phyloP scores from a whole-genome alignment of 2,113 vertebrate genomes.

The Carlito syrichta region DNA sequence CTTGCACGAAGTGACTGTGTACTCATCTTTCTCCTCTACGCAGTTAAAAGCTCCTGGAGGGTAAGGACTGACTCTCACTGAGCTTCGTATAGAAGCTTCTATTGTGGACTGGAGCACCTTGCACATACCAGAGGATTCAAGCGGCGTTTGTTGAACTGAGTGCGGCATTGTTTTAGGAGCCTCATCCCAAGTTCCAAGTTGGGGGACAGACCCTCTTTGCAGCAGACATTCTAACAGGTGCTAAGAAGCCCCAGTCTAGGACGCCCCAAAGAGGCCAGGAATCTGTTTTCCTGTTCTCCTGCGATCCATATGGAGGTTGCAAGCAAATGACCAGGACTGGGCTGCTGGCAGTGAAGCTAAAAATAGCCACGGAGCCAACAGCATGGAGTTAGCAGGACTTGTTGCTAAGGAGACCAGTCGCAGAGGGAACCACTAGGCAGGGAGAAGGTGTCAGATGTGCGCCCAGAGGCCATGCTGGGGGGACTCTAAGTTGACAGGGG shows the following conservation, averaged over 20 bases:
- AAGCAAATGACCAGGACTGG: slow-evolving; percentile 60
- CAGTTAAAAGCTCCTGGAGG: background rate
- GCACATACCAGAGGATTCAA: background rate
- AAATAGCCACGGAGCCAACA: slow-evolving; percentile 67
- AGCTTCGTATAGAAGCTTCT: background rate
- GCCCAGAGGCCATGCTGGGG: background rate
- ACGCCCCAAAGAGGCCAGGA: background rate
- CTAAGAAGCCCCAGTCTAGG: background rate
- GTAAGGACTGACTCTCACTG: background rate
- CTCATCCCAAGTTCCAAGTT: background rate
- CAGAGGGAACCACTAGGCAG: slow-evolving; percentile 49
- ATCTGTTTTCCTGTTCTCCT: slow-evolving; percentile 36
- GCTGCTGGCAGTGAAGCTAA: slow-evolving; percentile 67
- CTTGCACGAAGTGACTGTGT: background rate
- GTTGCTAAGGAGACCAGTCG: slow-evolving; percentile 73
- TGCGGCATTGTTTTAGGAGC: background rate
- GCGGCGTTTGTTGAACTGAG: background rate
- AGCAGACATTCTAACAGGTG: background rate
- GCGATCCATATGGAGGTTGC: slow-evolving; percentile 39
- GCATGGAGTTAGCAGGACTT: slow-evolving; percentile 67
- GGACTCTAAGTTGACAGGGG: slow-evolving; percentile 18
- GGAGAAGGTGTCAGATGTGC: background rate
- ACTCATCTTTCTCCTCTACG: background rate
- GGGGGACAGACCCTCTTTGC: background rate
- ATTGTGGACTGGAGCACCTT: background rate